These are phyloP conservation scores for Podiceps cristatus DNA, from an alignment of 2,113 vertebrate species.

Conservation along the genomic window DNA sequence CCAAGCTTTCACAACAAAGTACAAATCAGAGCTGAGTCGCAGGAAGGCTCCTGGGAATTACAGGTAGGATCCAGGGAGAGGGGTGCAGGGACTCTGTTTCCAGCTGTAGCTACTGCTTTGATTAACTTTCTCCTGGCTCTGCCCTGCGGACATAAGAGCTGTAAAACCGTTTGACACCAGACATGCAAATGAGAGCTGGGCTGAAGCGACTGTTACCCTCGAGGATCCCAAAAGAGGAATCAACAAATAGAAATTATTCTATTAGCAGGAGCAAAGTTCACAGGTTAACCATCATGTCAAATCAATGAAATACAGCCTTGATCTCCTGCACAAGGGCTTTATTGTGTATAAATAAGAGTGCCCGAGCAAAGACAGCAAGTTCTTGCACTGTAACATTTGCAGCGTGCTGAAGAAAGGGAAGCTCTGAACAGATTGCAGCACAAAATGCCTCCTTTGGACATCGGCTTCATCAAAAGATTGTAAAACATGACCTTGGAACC, in stretches of 20 bases:
- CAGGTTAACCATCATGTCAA: slow-evolving; percentile 68
- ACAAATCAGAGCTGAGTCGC: not conserved
- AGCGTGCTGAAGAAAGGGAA: slow-evolving; percentile 5
- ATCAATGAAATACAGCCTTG: slow-evolving; percentile 65
- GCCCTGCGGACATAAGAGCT: not conserved
- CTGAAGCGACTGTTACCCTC: not conserved
- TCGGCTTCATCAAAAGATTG: not conserved
- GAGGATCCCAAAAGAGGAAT: slow-evolving; percentile 42
- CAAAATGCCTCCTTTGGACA: not conserved
- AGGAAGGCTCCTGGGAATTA: not conserved
- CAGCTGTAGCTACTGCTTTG: not conserved
- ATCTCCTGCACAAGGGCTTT: slow-evolving; percentile 56
- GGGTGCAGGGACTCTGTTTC: not conserved
- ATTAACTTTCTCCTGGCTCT: not conserved
- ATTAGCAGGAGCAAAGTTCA: slow-evolving; percentile 53
- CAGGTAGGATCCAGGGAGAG: not conserved
- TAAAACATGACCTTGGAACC: slow-evolving; percentile 39
- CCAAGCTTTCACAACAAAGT: not conserved
- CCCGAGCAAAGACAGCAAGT: slow-evolving; percentile 41
- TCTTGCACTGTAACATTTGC: slow-evolving; percentile 28
- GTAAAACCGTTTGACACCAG: slow-evolving; percentile 35
- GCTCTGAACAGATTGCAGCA: slow-evolving; percentile 15
- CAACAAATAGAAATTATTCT: slow-evolving; percentile 73
- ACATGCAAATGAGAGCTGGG: not conserved
- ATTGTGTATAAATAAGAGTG: slow-evolving; percentile 57